These are phyloP conservation scores for Stegastes partitus DNA, from an alignment of 2,113 vertebrate species.

Conservation along the genomic window DNA sequence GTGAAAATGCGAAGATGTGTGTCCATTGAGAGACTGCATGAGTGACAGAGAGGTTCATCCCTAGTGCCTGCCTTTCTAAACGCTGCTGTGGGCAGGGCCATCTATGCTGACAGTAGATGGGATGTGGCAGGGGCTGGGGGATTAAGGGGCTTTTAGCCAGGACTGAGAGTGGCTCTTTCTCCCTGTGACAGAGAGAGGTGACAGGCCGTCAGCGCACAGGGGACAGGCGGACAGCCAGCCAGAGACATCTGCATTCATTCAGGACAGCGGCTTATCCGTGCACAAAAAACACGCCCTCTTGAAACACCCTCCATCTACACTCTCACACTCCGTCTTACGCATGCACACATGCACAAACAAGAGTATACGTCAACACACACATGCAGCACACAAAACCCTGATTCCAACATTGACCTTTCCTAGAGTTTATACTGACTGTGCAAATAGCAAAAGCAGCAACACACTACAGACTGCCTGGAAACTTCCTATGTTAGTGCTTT, in stretches of 20 bases:
- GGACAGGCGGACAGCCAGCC: slow-evolving; percentile 85
- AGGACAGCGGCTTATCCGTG: slow-evolving; percentile 90
- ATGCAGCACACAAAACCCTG: slow-evolving; percentile 32
- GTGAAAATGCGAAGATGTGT: slow-evolving; percentile 77
- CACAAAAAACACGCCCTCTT: slow-evolving; percentile 90
- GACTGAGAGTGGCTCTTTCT: slow-evolving; percentile 80
- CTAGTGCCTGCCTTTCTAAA: slow-evolving; percentile 72
- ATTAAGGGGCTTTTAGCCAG: slow-evolving; percentile 78
- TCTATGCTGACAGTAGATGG: slow-evolving; percentile 77
- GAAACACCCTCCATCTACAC: slow-evolving; percentile 78
- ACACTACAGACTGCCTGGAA: not conserved
- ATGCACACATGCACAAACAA: slow-evolving; percentile 27
- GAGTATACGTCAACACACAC: slow-evolving; percentile 39
- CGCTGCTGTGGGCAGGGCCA: slow-evolving; percentile 74
- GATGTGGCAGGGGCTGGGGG: slow-evolving; percentile 76
- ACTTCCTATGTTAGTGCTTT: not conserved
- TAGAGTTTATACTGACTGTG: slow-evolving; percentile 24
- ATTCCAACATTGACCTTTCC: slow-evolving; percentile 8
- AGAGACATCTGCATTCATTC: slow-evolving; percentile 99
- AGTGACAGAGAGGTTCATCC: slow-evolving; percentile 83
- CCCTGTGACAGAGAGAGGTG: slow-evolving; percentile 77
- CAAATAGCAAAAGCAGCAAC: slow-evolving; percentile 3
- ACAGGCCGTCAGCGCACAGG: slow-evolving; percentile 77
- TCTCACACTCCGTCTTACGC: slow-evolving; percentile 65
- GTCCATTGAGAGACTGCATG: slow-evolving; percentile 76